A percentile compares a stretch with the other conserved stretches of the same genome.
These are phyloP conservation scores for Psococerastis gibbosa DNA, from an alignment of 2,888 invertebrate species.

Conservation along the genomic window DNA sequence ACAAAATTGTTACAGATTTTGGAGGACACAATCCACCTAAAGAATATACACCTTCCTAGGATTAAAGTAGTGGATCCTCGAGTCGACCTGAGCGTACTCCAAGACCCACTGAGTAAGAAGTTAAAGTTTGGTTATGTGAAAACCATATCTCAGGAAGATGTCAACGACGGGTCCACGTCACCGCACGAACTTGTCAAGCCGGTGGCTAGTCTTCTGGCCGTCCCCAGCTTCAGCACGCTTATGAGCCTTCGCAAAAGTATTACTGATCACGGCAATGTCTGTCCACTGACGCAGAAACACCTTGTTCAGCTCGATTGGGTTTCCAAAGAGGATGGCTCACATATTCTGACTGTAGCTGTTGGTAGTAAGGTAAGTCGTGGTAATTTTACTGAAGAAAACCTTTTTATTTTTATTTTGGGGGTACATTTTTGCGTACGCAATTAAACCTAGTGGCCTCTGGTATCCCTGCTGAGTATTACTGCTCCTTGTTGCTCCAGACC, in stretches of 20 bases:
- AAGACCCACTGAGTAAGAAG: constrained; percentile 66
- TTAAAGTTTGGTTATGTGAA: constrained; percentile 62
- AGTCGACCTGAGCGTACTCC: constrained; percentile 62
- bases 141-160: constrained; percentile 61
- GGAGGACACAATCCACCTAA: constrained; percentile 86
- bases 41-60: constrained; percentile 73
- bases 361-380: constrained; percentile 47
- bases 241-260: constrained; percentile 75
- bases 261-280: constrained; percentile 80
- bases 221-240: constrained; percentile 77
- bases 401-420: too few relatives aligned
- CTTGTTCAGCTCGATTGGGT: constrained; percentile 97
- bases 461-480: too few relatives aligned
- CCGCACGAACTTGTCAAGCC: neutral
- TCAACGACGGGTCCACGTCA: constrained; percentile 23
- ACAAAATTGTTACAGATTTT: constrained; percentile 36
- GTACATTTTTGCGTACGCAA: too few relatives aligned
- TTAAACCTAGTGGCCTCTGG: too few relatives aligned
- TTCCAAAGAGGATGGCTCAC: constrained; percentile 96
- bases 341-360: constrained; percentile 90
- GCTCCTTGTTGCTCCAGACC: too few relatives aligned
- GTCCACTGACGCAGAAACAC: constrained; percentile 78
- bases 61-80: constrained; percentile 58
- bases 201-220: constrained; percentile 47
- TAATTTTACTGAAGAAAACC: too few relatives aligned